These are phyloP conservation scores for Galagoides demidoff DNA, from an alignment of 2,797 vertebrate species.

Conservation along the genomic window DNA sequence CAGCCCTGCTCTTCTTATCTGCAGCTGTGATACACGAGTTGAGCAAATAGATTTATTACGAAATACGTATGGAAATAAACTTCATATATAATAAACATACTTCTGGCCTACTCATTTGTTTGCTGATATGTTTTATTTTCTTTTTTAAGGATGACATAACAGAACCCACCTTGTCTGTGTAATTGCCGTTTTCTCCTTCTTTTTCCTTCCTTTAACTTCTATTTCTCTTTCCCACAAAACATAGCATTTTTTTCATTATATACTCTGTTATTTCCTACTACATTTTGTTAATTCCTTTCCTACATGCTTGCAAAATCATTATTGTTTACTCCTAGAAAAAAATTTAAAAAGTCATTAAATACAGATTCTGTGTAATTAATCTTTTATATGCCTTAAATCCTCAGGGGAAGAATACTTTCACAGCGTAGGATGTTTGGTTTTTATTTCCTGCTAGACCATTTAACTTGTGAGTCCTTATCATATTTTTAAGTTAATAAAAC, in stretches of 20 bases:
- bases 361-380: conserved; percentile 74
- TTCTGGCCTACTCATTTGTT: not conserved
- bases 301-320: conserved; percentile 68
- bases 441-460: conserved; percentile 82
- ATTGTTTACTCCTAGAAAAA: conserved; percentile 79
- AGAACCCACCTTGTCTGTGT: not conserved
- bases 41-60: not conserved
- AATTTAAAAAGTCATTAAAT: conserved; percentile 71
- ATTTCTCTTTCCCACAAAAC: not conserved
- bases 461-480: conserved; percentile 74
- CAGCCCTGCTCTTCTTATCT: not conserved
- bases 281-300: conserved; percentile 14
- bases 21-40: not conserved
- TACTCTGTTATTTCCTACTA: not conserved
- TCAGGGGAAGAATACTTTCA: conserved; percentile 73
- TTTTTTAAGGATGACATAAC: not conserved
- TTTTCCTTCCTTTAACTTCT: not conserved
- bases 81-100: not conserved
- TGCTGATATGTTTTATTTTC: not conserved
- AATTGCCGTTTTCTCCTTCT: not conserved
- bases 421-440: conserved; percentile 71
- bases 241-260: conserved; percentile 66
- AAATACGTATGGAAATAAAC: not conserved
- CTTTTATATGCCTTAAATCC: conserved; percentile 76
- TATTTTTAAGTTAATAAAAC: conserved; percentile 75